Conservation (phyloP, 2,797 vertebrate species). For the Neosilurus mollespiculum region DNA sequence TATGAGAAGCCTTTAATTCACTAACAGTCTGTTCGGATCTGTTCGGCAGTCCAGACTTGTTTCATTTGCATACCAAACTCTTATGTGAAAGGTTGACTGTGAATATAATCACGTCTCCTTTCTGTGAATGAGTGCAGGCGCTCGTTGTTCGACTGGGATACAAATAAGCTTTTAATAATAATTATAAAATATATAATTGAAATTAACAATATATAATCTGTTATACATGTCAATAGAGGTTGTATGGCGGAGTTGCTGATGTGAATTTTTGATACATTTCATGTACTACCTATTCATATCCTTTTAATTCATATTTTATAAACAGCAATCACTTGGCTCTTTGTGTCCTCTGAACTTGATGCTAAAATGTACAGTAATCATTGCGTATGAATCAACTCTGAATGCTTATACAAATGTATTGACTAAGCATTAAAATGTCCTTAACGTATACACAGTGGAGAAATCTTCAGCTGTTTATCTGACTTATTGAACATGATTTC, state of each 20-base stretch:
- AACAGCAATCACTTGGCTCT: not conserved
- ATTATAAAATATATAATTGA: conserved; percentile 14
- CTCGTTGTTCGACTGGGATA: conserved; percentile 32
- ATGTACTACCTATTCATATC: conserved; percentile 3
- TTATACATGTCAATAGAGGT: not conserved
- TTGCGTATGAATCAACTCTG: not conserved
- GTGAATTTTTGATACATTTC: conserved; percentile 24
- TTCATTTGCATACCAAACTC: conserved; percentile 51
- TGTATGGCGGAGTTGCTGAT: conserved; percentile 13
- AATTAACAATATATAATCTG: conserved; percentile 30
- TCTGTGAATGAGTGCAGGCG: conserved; percentile 48
- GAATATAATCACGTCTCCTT: not conserved
- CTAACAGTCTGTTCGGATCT: conserved; percentile 54
- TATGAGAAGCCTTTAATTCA: not conserved
- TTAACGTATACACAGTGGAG: conserved; percentile 6
- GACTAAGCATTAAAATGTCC: conserved; percentile 28
- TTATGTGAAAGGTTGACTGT: conserved; percentile 16
- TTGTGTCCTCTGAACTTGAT: not conserved
- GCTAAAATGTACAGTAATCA: conserved; percentile 41
- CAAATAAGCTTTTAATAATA: conserved; percentile 10
- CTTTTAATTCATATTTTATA: not conserved
- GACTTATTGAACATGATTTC: conserved; percentile 23
- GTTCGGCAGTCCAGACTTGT: not conserved
- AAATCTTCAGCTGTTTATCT: conserved; percentile 40
- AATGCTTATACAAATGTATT: conserved; percentile 24